Conservation (phyloP, 2,113 vertebrate species). For the Nicator chloris region DNA sequence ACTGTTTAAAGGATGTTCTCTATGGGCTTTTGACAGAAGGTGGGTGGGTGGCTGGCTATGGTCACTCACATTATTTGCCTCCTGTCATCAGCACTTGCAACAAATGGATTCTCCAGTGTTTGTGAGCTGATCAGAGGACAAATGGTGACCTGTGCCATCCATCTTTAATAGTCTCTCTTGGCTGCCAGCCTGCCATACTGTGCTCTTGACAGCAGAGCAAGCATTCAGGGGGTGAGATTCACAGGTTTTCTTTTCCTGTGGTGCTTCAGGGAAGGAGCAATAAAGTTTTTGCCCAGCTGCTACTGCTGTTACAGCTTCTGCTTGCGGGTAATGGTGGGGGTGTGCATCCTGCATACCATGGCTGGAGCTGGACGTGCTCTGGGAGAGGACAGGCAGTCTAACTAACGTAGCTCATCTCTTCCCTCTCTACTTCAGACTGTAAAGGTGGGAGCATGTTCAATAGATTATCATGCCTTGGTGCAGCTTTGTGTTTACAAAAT, state of each 20-base stretch:
- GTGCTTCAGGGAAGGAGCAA: neutral
- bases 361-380: neutral
- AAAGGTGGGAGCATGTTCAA: neutral
- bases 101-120: neutral
- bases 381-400: neutral
- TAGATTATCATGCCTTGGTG: neutral
- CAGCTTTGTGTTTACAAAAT: neutral
- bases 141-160: neutral
- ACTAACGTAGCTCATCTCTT: neutral
- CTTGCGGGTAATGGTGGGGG: neutral
- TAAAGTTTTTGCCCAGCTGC: neutral
- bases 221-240: neutral
- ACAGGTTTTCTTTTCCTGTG: neutral
- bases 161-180: neutral
- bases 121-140: neutral
- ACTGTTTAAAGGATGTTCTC: neutral
- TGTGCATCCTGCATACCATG: neutral
- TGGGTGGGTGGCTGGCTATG: neutral
- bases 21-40: conserved; percentile 7
- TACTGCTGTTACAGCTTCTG: neutral
- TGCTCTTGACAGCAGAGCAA: neutral
- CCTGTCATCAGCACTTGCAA: neutral
- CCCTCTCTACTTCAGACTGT: neutral
- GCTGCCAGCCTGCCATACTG: neutral
- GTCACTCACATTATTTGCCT: neutral